Evolutionary conservation across 2,888 invertebrate species (phyloP).

Genomic region (Ommatoiulus sabulosus): DNA sequence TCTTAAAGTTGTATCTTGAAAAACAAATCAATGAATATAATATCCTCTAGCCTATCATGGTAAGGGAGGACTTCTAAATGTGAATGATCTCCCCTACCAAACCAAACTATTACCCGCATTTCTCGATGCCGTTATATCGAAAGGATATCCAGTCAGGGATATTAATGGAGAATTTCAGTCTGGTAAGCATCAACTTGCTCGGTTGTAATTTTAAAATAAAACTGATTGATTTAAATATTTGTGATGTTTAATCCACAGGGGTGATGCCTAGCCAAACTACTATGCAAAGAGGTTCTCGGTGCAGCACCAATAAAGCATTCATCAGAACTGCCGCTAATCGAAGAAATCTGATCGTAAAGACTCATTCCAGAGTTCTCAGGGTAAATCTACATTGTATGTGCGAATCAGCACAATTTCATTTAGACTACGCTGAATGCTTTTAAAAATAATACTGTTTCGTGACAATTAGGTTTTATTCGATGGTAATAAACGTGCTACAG

Average conservation of each 20-base stretch:
- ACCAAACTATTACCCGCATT: slow-evolving; percentile 61
- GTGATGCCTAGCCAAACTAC: neutral
- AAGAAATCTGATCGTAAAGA: neutral
- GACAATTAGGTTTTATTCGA: slow-evolving; percentile 51
- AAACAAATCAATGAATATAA: slow-evolving; percentile 57
- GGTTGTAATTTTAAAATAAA: neutral
- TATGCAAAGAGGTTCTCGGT: neutral
- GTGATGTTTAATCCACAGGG: neutral
- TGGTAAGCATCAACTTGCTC: slow-evolving; percentile 57
- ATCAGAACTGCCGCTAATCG: neutral
- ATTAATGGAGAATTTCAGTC: slow-evolving; percentile 62
- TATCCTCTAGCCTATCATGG: slow-evolving; percentile 60
- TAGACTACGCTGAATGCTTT: too few species aligned
- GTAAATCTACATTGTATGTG: neutral
- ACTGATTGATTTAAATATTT: neutral
- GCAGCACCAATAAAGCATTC: neutral
- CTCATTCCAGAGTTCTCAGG: neutral
- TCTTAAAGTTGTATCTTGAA: too few species aligned
- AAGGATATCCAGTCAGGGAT: slow-evolving; percentile 62
- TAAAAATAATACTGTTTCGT: neutral
- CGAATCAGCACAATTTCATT: neutral
- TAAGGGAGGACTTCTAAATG: slow-evolving; percentile 62
- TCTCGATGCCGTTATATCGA: slow-evolving; percentile 60
- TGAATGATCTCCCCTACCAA: slow-evolving; percentile 60
- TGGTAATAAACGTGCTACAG: slow-evolving; percentile 51